These are phyloP conservation scores for Periophthalmus modestus DNA, from an alignment of 2,113 vertebrate species.

Conservation along the genomic window DNA sequence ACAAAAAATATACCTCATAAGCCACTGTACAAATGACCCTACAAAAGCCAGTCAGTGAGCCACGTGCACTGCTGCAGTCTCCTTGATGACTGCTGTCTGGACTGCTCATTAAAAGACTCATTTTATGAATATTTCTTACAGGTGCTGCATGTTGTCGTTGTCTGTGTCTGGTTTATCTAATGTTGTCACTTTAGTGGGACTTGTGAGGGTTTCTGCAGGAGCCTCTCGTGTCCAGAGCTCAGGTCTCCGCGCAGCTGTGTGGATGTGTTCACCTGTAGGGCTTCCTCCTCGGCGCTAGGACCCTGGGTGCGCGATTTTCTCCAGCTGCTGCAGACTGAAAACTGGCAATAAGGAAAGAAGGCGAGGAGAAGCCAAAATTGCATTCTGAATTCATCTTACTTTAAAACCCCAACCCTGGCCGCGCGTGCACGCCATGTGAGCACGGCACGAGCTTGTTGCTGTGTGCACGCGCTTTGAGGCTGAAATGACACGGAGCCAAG, in stretches of 20 bases:
- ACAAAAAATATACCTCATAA: neutral
- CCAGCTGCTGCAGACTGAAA: constrained; percentile 85
- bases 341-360: constrained; percentile 84
- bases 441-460: constrained; percentile 66
- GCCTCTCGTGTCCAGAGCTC: constrained; percentile 31
- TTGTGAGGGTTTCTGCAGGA: constrained; percentile 1
- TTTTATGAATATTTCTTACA: neutral
- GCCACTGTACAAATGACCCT: neutral
- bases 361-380: constrained; percentile 81
- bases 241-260: constrained; percentile 37
- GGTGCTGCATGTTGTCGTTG: neutral
- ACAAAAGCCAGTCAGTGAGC: neutral
- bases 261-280: constrained; percentile 80
- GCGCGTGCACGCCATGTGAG: constrained; percentile 51
- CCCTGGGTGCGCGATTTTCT: constrained; percentile 84
- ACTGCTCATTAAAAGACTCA: neutral
- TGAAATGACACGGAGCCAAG: constrained; percentile 73
- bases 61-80: neutral
- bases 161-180: neutral
- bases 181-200: neutral
- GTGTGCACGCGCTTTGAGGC: constrained; percentile 59
- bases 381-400: constrained; percentile 71
- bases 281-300: constrained; percentile 79
- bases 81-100: neutral
- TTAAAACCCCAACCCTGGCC: constrained; percentile 57